phyloP scores from a whole-genome alignment of 1,140 invertebrate species.

The Drosophila lacertosa region DNA sequence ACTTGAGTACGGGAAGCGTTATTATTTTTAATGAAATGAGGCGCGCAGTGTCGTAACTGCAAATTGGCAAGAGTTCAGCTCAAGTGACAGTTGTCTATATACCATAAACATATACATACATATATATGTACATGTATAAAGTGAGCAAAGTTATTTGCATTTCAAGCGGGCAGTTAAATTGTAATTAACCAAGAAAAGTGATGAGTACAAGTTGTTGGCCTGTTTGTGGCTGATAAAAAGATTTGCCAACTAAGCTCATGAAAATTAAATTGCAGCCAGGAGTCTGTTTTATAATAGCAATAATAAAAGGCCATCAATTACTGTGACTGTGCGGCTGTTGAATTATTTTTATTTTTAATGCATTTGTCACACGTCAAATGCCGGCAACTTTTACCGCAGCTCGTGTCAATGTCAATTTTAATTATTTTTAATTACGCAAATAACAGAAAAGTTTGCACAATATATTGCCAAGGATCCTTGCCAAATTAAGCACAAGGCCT shows the following conservation, averaged over 20 bases:
- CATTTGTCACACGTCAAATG: not conserved
- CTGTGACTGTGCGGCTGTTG: not conserved
- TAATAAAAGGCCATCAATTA: not conserved
- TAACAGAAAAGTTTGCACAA: too few species aligned
- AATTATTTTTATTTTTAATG: not conserved
- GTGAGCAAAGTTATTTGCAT: slow-evolving; percentile 58
- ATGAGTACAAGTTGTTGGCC: slow-evolving; percentile 24
- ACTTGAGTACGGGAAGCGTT: slow-evolving; percentile 30
- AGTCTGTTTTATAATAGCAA: too few species aligned
- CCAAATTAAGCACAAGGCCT: too few species aligned
- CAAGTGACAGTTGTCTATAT: slow-evolving; percentile 32
- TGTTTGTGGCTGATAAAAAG: slow-evolving; percentile 65
- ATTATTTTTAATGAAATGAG: slow-evolving; percentile 75
- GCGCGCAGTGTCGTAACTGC: slow-evolving; percentile 60
- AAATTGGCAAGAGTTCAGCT: slow-evolving; percentile 61
- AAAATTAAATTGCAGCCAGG: slow-evolving; percentile 27
- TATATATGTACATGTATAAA: too few species aligned
- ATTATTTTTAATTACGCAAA: too few species aligned
- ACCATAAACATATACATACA: too few species aligned
- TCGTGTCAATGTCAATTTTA: too few species aligned
- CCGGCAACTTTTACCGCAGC: too few species aligned
- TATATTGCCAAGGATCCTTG: too few species aligned
- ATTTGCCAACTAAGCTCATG: slow-evolving; percentile 54
- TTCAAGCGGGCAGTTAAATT: slow-evolving; percentile 49
- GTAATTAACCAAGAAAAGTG: slow-evolving; percentile 62